These are phyloP conservation scores for Proales similis DNA, from an alignment of 1,140 invertebrate species.

Conservation along the genomic window DNA sequence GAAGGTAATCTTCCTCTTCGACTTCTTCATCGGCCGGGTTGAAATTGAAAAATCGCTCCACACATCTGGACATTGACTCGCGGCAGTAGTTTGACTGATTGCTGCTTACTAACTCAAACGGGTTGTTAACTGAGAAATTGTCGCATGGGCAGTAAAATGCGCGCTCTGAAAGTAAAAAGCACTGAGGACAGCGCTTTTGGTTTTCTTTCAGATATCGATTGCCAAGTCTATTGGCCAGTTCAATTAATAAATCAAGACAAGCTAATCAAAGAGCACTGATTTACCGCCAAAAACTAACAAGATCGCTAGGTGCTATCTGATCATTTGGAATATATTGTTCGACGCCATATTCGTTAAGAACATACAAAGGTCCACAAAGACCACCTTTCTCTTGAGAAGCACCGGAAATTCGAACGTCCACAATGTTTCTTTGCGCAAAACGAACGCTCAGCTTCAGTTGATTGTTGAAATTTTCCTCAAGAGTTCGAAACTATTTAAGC, in stretches of 20 bases:
- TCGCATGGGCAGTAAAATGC: slow-evolving; percentile 29
- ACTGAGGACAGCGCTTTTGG: slow-evolving; percentile 27
- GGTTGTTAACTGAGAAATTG: slow-evolving; percentile 10
- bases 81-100: slow-evolving; percentile 11
- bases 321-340: slow-evolving; percentile 13
- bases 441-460: too few relatives aligned
- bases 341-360: slow-evolving; percentile 11
- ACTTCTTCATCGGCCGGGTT: neutral
- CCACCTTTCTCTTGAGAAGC: too few relatives aligned
- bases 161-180: slow-evolving; percentile 17
- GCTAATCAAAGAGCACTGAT: neutral
- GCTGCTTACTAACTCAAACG: neutral
- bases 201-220: neutral
- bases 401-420: too few relatives aligned
- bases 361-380: too few relatives aligned
- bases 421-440: too few relatives aligned
- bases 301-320: neutral
- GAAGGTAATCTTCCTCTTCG: neutral
- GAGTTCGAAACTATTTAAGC: too few relatives aligned
- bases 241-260: neutral
- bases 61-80: slow-evolving; percentile 6
- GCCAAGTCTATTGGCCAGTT: neutral
- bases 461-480: too few relatives aligned
- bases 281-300: slow-evolving; percentile 10
- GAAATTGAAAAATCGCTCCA: slow-evolving; percentile 9